phyloP scores from a whole-genome alignment of 2,888 invertebrate species.

The Macropis europaea region DNA sequence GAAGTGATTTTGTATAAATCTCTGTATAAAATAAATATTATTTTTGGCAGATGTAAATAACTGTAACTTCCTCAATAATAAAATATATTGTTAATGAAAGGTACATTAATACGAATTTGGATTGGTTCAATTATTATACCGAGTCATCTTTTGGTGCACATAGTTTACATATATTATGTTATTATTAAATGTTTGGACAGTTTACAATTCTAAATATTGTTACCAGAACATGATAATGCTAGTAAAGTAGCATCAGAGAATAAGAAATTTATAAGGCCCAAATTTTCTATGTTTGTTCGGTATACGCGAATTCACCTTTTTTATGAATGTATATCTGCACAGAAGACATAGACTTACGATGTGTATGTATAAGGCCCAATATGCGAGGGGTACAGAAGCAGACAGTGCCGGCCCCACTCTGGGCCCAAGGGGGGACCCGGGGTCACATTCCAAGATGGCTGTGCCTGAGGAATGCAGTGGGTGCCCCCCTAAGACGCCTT shows the following conservation, averaged over 20 bases:
- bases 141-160: too few relatives aligned
- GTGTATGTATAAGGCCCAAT: conserved; percentile 16
- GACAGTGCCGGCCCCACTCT: conserved; percentile 69
- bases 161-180: neutral
- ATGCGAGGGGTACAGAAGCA: conserved; percentile 28
- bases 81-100: conserved; percentile 6
- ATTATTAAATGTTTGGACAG: neutral
- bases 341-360: neutral
- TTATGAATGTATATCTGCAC: neutral
- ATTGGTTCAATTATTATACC: too few relatives aligned
- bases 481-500: conserved; percentile 78
- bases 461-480: conserved; percentile 80
- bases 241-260: too few relatives aligned
- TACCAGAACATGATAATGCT: too few relatives aligned
- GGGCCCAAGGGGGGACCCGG: conserved; percentile 76
- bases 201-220: too few relatives aligned
- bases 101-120: neutral
- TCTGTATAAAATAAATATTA: conserved; percentile 12
- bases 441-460: conserved; percentile 81
- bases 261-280: neutral
- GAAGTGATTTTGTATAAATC: conserved; percentile 1
- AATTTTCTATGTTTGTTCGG: neutral
- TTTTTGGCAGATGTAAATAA: conserved; percentile 7
- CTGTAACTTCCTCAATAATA: conserved; percentile 1
- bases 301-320: neutral